phyloP scores from a whole-genome alignment of 2,797 vertebrate species.

The Mormyrops attenuatus region DNA sequence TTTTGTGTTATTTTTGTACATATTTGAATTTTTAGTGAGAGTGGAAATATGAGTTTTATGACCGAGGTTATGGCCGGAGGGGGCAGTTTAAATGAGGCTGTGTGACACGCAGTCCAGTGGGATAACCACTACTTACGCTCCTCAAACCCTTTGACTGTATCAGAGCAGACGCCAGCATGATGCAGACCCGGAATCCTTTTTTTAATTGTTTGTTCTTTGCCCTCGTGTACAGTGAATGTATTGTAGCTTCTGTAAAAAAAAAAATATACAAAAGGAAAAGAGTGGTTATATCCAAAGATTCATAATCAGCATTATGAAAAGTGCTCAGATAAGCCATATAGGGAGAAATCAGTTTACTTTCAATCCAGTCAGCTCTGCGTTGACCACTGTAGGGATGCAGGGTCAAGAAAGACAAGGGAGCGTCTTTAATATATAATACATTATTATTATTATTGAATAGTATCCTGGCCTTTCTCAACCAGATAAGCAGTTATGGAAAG shows the following conservation, averaged over 20 bases:
- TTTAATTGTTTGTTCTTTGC: neutral
- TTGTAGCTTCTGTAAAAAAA: neutral
- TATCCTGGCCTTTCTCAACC: neutral
- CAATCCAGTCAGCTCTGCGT: neutral
- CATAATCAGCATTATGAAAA: slow-evolving; percentile 1
- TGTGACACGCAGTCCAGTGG: neutral
- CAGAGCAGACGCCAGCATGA: slow-evolving; percentile 8
- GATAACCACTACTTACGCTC: neutral
- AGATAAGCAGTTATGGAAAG: neutral
- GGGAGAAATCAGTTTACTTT: neutral
- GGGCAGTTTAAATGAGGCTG: neutral
- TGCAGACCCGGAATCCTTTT: neutral
- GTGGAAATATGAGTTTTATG: slow-evolving; percentile 12
- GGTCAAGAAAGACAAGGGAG: neutral
- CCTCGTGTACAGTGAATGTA: slow-evolving; percentile 4
- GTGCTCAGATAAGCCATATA: slow-evolving; percentile 11
- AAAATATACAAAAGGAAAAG: neutral
- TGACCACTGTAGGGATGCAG: neutral
- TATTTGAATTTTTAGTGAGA: slow-evolving; percentile 27
- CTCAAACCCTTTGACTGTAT: neutral
- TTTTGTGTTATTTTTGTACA: slow-evolving; percentile 27
- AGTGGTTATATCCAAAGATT: slow-evolving; percentile 13
- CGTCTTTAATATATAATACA: neutral
- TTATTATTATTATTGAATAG: neutral
- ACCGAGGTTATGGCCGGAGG: slow-evolving; percentile 20